These are phyloP conservation scores for Gadus macrocephalus DNA, from an alignment of 2,113 vertebrate genomes.

Conservation along the genomic window DNA sequence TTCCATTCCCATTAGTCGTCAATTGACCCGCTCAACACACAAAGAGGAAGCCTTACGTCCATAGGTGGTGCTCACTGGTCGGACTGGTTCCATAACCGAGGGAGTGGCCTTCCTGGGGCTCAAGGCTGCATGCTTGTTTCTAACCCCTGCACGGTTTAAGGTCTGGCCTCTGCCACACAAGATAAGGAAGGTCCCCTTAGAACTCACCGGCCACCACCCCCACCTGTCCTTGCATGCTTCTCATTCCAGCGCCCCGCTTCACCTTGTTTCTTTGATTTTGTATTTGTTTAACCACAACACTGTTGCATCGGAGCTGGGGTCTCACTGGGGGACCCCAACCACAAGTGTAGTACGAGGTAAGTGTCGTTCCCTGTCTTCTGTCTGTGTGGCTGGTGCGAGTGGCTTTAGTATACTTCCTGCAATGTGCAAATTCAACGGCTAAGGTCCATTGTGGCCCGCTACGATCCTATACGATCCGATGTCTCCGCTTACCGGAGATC, in stretches of 20 bases:
- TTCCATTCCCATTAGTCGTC: too few species aligned
- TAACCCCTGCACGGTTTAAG: too few species aligned
- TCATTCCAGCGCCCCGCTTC: constrained; percentile 30
- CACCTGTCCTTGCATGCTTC: constrained; percentile 30
- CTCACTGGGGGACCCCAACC: constrained; percentile 55
- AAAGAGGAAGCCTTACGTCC: too few species aligned
- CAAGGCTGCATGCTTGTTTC: too few species aligned
- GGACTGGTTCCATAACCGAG: too few species aligned
- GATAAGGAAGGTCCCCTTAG: background rate
- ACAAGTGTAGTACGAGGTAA: constrained; percentile 70
- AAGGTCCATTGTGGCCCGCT: too few species aligned
- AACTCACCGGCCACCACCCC: background rate
- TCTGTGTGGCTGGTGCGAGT: constrained; percentile 21
- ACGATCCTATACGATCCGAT: too few species aligned
- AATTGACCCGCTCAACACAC: too few species aligned
- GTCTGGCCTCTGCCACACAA: too few species aligned
- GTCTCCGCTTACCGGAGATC: too few species aligned
- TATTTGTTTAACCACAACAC: constrained; percentile 65
- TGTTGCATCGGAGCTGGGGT: constrained; percentile 66
- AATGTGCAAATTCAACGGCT: background rate
- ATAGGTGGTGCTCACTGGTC: too few species aligned
- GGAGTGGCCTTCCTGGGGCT: too few species aligned
- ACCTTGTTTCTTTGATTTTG: constrained; percentile 33
- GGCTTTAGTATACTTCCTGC: constrained; percentile 33
- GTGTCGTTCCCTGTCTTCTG: constrained; percentile 44